Conservation (phyloP, 2,113 vertebrate species). For the Antechinus stuartii region DNA sequence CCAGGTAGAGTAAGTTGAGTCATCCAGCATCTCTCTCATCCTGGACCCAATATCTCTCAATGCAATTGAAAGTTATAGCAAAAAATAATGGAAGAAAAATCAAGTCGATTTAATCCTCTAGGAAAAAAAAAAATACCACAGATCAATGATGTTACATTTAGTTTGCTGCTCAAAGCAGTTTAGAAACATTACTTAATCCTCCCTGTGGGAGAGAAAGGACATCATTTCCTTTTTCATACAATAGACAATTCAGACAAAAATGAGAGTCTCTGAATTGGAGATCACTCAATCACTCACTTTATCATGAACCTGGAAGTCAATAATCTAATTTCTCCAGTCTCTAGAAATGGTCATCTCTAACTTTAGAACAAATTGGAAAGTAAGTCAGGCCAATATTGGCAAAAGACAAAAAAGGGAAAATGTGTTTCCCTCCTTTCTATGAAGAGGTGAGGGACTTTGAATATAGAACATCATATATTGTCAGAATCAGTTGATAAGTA, state of each 20-base stretch:
- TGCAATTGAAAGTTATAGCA: neutral
- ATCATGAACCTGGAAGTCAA: neutral
- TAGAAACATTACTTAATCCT: conserved; percentile 1
- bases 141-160: neutral
- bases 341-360: conserved; percentile 3
- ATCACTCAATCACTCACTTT: neutral
- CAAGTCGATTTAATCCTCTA: neutral
- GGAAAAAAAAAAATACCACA: neutral
- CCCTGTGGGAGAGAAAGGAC: neutral
- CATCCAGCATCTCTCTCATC: neutral
- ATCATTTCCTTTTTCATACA: neutral
- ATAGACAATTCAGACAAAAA: conserved; percentile 7
- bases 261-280: neutral
- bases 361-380: conserved; percentile 34
- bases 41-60: neutral
- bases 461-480: neutral
- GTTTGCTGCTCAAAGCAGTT: conserved; percentile 24
- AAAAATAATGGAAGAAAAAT: neutral
- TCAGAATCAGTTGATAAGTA: neutral
- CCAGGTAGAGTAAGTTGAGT: neutral
- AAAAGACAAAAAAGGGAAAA: neutral
- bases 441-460: neutral
- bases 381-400: neutral
- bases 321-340: neutral
- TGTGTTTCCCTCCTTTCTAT: neutral